phyloP scores from a whole-genome alignment of 2,888 invertebrate species.

The Octodonta nipae region DNA sequence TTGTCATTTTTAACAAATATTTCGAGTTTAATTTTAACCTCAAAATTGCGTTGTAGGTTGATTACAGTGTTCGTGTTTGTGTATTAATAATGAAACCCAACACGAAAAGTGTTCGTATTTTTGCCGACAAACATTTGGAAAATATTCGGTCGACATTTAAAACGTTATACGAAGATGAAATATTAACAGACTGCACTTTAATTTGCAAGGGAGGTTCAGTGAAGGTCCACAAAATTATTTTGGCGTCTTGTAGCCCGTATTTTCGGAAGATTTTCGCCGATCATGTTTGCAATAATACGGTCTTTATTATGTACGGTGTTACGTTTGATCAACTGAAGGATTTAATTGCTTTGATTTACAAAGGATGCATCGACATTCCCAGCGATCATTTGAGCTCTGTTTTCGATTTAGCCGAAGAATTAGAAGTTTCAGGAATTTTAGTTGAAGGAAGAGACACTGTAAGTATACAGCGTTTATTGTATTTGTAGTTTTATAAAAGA shows the following conservation, averaged over 20 bases:
- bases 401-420: constrained; percentile 53
- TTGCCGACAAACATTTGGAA: constrained; percentile 52
- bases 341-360: constrained; percentile 55
- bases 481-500: too few relatives aligned
- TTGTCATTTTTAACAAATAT: too few relatives aligned
- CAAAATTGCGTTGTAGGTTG: too few relatives aligned
- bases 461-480: too few relatives aligned
- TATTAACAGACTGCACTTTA: constrained; percentile 56
- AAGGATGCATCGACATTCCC: constrained; percentile 54
- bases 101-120: constrained; percentile 17
- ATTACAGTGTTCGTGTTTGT: too few relatives aligned
- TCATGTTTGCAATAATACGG: constrained; percentile 50
- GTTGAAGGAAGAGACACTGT: too few relatives aligned
- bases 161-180: constrained; percentile 57
- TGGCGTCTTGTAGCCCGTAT: constrained; percentile 64
- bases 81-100: constrained; percentile 17
- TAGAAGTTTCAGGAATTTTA: constrained; percentile 47
- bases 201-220: constrained; percentile 59
- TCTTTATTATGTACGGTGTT: constrained; percentile 56
- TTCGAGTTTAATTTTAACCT: too few relatives aligned
- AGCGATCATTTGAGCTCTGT: constrained; percentile 49
- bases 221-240: constrained; percentile 56
- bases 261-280: constrained; percentile 63
- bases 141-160: constrained; percentile 51
- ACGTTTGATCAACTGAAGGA: constrained; percentile 52